Base-by-base conservation (phyloP, 2,113 vertebrate species). In the Oenanthe oenanthe region DNA sequence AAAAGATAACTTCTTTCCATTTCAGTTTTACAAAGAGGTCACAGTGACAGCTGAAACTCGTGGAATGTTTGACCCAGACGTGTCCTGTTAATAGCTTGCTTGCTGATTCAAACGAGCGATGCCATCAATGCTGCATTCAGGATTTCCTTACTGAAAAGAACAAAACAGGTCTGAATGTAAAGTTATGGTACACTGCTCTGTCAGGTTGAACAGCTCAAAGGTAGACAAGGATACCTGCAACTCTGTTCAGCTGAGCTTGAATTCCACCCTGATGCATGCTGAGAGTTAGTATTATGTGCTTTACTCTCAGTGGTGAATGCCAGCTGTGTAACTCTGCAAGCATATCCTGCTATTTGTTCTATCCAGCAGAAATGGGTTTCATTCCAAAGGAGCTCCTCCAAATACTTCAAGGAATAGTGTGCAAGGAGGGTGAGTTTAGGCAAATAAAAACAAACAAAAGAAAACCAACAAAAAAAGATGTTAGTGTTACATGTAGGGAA, bases 141-240 rank as follows among this genome's bases (percentile, higher is more conserved):
- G 21, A 42, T 74, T 93, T 92, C 32, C 68, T 80, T 45, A 63
- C 65, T 86, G 73, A 91, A 94, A 81, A 86, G 76, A 92, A 84
- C 13, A 94, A 88, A 91, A 67, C 51, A 92, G 22, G 14, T 78
- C 77, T 96, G 88, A 93, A 67, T 89, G n/a, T 84, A 93, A 81
- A 93, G 88, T 75, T 86, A 58, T 89, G 47, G 63, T 86, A 81
- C 68, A 63, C 40, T 86, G 65, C 76, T 85, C 79, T 91, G 91
- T 89, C 88, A 91, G 68, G 65, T 8, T 93, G 88, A 92, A 84
- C 60, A 67, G 79, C 72, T 93, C 63, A 94, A 84, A 97, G 40
- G 65, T 90, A 86, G 91, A 80, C 86, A 93, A 93, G 65, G 47
- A 43, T 96, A 86, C 76, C 80, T 93, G 86, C n/a, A 94, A 96